A percentile compares a stretch with the other conserved stretches of the same genome.
phyloP scores from a whole-genome alignment of 2,797 vertebrate genomes.

The Meriones psammophilus region DNA sequence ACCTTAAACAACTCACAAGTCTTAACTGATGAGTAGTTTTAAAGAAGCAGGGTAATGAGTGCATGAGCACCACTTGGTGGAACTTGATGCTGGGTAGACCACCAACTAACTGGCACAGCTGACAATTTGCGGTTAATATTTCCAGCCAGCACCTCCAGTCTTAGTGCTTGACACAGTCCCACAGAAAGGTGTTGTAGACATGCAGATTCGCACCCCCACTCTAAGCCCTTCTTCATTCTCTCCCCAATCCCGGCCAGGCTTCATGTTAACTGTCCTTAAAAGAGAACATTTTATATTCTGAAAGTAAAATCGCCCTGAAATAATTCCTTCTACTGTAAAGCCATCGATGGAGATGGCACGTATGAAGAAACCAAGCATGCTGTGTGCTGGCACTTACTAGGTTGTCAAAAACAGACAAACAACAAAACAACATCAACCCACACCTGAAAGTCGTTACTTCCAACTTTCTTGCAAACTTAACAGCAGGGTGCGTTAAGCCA shows the following conservation, averaged over 20 bases:
- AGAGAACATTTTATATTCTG: constrained; percentile 8
- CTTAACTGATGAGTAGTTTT: background rate
- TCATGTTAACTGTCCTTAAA: background rate
- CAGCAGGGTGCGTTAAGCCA: background rate
- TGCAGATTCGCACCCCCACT: background rate
- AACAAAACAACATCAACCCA: background rate
- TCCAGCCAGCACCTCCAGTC: background rate
- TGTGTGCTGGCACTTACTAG: background rate
- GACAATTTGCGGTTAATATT: background rate
- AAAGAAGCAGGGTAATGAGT: background rate
- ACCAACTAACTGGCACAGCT: background rate
- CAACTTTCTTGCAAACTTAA: constrained; percentile 20
- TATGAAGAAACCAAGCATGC: background rate
- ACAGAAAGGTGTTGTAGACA: background rate
- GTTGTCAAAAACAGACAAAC: background rate
- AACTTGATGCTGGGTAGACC: background rate
- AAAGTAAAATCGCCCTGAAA: constrained; percentile 15
- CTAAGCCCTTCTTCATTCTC: background rate
- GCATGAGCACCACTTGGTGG: background rate
- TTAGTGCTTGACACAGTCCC: background rate
- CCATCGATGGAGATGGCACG: background rate
- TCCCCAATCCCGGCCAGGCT: background rate
- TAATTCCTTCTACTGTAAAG: background rate
- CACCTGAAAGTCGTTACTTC: background rate
- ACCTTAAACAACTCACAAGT: background rate